A percentile compares a stretch with the other conserved stretches of the same genome.
Conservation (phyloP, 2,888 invertebrate species). For the Clusia tigrina region DNA sequence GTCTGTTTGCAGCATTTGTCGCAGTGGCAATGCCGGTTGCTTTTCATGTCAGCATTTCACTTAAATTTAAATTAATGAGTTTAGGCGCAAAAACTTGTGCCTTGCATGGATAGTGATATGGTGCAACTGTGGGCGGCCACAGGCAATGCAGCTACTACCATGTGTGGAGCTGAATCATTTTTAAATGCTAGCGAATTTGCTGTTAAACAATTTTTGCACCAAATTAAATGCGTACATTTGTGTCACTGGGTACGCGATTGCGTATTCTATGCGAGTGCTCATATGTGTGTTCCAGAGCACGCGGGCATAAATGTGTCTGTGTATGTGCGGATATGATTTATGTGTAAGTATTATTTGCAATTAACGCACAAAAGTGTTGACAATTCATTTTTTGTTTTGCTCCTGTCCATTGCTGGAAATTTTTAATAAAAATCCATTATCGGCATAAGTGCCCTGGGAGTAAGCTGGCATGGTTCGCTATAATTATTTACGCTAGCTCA, state of each 20-base stretch:
- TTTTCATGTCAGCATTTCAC: not conserved
- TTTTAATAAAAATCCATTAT: slow-evolving; percentile 10
- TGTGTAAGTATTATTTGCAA: slow-evolving; percentile 1
- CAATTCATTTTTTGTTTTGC: not conserved
- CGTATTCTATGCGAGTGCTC: not conserved
- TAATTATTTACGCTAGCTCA: too few relatives aligned
- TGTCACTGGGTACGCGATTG: too few relatives aligned
- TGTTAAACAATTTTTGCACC: not conserved
- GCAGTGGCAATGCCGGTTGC: not conserved
- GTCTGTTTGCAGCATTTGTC: not conserved
- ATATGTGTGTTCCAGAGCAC: not conserved
- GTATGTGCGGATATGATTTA: slow-evolving; percentile 3
- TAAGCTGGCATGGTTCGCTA: not conserved
- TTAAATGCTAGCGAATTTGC: too few relatives aligned
- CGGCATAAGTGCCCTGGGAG: not conserved
- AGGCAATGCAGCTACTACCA: too few relatives aligned
- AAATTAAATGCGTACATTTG: too few relatives aligned
- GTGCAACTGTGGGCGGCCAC: too few relatives aligned
- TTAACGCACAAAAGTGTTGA: slow-evolving; percentile 12
- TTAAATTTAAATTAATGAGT: slow-evolving; percentile 1
- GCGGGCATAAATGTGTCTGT: not conserved
- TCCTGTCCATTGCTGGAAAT: not conserved
- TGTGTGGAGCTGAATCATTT: too few relatives aligned
- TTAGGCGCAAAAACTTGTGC: not conserved
- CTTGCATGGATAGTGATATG: too few relatives aligned